Percentiles rank a stretch among this genome's conserved stretches.
These are phyloP conservation scores for Trematocara macrostoma DNA, from an alignment of 2,113 vertebrate species.

Conservation along the genomic window DNA sequence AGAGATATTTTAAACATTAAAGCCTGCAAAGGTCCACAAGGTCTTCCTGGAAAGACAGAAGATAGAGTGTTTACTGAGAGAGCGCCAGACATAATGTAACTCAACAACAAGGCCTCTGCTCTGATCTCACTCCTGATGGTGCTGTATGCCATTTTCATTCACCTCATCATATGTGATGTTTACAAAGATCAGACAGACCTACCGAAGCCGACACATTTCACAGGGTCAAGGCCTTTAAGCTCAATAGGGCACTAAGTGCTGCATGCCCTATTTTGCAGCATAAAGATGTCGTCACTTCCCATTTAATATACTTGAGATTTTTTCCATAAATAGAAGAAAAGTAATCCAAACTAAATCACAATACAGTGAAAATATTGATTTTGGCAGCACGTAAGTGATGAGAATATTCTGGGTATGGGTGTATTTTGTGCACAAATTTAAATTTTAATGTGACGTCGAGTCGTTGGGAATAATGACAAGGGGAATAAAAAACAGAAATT, in stretches of 20 bases:
- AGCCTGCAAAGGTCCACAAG: neutral
- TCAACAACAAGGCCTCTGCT: neutral
- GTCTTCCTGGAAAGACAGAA: neutral
- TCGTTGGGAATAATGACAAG: neutral
- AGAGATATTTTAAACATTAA: neutral
- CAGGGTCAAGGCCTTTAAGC: neutral
- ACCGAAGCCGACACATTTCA: neutral
- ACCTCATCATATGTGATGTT: neutral
- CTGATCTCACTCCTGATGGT: neutral
- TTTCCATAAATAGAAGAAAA: neutral
- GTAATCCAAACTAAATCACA: neutral
- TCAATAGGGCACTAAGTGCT: neutral
- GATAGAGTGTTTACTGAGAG: neutral
- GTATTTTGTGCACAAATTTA: neutral
- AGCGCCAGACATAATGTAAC: neutral
- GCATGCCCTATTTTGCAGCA: neutral
- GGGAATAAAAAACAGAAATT: neutral
- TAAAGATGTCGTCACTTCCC: neutral
- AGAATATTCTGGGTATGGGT: neutral
- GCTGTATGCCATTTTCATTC: neutral
- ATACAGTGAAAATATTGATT: neutral
- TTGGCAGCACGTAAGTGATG: neutral
- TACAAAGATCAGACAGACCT: neutral
- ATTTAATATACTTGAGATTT: neutral
- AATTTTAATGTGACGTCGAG: neutral